Percentiles rank a stretch among this genome's conserved stretches.
phyloP scores from a whole-genome alignment of 53 echinoderm and acorn worm genomes.

The Henricia sp. region DNA sequence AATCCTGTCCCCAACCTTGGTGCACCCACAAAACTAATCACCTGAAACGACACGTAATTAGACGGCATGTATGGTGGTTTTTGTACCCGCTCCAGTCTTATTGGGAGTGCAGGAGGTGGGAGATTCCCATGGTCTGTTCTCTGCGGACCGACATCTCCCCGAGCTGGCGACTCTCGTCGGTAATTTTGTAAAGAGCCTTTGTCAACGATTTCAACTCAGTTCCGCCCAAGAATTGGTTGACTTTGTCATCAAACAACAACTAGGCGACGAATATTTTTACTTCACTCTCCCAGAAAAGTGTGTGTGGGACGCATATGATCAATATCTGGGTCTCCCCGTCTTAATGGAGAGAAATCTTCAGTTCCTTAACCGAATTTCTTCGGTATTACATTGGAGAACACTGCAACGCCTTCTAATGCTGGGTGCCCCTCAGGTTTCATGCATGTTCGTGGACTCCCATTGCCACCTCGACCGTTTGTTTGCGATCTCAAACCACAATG shows the following conservation, averaged over 20 bases:
- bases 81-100: neutral
- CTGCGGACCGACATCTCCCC: neutral
- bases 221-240: neutral
- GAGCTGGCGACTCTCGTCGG: neutral
- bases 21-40: slow-evolving; percentile 1
- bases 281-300: neutral
- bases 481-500: neutral
- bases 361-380: neutral
- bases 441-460: neutral
- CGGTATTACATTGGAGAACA: neutral
- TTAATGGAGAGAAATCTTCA: neutral
- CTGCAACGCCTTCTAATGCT: neutral
- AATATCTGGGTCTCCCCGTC: neutral
- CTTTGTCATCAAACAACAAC: neutral
- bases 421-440: neutral
- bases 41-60: neutral
- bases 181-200: neutral
- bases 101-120: neutral
- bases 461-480: neutral
- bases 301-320: neutral
- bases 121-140: slow-evolving; percentile 21
- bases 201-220: neutral
- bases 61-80: neutral
- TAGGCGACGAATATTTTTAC: neutral
- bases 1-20: slow-evolving; percentile 5